Percentiles rank a stretch among this genome's conserved stretches.
Conservation (phyloP, 1,140 invertebrate species). For the Pseudoatta argentina region DNA sequence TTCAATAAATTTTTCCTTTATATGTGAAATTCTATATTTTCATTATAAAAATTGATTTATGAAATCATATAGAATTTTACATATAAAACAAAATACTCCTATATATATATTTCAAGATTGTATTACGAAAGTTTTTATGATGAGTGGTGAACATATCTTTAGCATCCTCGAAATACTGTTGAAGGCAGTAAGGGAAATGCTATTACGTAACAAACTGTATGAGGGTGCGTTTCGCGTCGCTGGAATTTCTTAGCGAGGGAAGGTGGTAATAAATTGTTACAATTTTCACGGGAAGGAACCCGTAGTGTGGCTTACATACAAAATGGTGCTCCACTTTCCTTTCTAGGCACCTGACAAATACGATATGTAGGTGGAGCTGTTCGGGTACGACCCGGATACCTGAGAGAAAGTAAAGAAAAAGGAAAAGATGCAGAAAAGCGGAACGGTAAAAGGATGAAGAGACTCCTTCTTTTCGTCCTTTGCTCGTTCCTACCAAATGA, state of each 20-base stretch:
- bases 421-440: slow-evolving; percentile 9
- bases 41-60: not conserved
- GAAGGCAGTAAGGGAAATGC: slow-evolving; percentile 14
- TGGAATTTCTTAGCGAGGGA: slow-evolving; percentile 52
- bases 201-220: slow-evolving; percentile 46
- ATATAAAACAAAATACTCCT: no score
- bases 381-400: slow-evolving; percentile 64
- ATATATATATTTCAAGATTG: not conserved
- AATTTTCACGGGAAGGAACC: slow-evolving; percentile 77
- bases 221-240: slow-evolving; percentile 64
- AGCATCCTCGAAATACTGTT: slow-evolving; percentile 10
- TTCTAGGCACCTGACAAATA: slow-evolving; percentile 80
- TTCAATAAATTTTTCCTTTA: not conserved
- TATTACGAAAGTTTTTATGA: not conserved
- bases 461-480: not conserved
- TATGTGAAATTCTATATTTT: not conserved
- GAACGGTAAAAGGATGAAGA: slow-evolving; percentile 29
- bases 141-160: slow-evolving; percentile 6
- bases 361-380: slow-evolving; percentile 80
- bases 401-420: not conserved
- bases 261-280: slow-evolving; percentile 80
- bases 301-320: slow-evolving; percentile 75
- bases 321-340: slow-evolving; percentile 65
- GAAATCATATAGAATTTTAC: no score
- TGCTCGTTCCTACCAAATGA: slow-evolving; percentile 40